Percentiles rank a stretch among this genome's conserved stretches.
Conservation (phyloP, 2,888 invertebrate species). For the Micoletzkya japonica region DNA sequence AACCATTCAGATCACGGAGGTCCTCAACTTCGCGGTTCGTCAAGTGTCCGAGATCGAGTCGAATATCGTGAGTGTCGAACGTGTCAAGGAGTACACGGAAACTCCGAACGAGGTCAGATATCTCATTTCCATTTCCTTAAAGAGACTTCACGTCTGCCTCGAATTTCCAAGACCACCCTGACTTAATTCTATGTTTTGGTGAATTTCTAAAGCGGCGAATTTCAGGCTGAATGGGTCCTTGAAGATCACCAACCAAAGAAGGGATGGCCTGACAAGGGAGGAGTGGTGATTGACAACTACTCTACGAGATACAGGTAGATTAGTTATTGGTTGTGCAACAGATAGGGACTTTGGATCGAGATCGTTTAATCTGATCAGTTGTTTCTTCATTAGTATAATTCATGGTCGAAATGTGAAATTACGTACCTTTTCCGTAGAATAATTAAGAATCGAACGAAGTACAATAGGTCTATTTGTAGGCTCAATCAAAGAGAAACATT, state of each 20-base stretch:
- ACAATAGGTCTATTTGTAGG: not conserved
- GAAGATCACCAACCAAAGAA: conserved; percentile 31
- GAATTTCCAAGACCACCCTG: no score
- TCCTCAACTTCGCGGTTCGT: conserved; percentile 54
- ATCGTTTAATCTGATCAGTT: not conserved
- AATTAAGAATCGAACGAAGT: not conserved
- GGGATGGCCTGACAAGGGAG: conserved; percentile 42
- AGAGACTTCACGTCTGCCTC: no score
- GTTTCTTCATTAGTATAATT: not conserved
- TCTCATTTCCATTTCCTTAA: no score
- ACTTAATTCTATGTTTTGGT: not conserved
- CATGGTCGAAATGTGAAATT: not conserved
- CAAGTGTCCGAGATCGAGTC: conserved; percentile 81
- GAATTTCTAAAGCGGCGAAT: not conserved
- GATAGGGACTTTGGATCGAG: not conserved
- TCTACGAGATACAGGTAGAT: conserved; percentile 34
- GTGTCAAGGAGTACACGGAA: conserved; percentile 90
- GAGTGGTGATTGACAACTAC: conserved; percentile 38
- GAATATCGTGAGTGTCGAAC: conserved; percentile 73
- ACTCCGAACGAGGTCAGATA: conserved; percentile 67
- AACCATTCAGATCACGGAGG: conserved; percentile 53
- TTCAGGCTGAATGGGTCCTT: conserved; percentile 50
- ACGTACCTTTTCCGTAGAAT: no score
- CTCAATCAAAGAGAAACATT: no score
- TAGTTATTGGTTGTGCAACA: not conserved